Percentiles rank a stretch among this genome's conserved stretches.
These are phyloP conservation scores for Chascanopsetta lugubris DNA, from an alignment of 2,113 vertebrate species.

Conservation along the genomic window DNA sequence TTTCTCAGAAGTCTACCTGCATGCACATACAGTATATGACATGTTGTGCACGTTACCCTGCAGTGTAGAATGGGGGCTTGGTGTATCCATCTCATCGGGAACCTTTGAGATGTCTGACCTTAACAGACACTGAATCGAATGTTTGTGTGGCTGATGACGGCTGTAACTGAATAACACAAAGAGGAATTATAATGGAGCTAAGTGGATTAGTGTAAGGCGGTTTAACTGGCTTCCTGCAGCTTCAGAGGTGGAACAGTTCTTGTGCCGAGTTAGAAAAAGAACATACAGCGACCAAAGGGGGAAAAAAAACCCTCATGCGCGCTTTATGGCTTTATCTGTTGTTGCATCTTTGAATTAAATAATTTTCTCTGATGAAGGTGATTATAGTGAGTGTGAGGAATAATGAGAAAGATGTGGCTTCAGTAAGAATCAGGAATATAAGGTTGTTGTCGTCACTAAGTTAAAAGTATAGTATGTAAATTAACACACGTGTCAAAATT, in stretches of 20 bases:
- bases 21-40: not conserved
- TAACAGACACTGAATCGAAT: slow-evolving; percentile 22
- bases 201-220: slow-evolving; percentile 66
- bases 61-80: not conserved
- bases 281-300: no score
- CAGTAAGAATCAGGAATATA: not conserved
- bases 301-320: no score
- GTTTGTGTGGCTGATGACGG: slow-evolving; percentile 45
- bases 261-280: no score
- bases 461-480: no score
- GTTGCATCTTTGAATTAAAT: slow-evolving; percentile 15
- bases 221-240: slow-evolving; percentile 46
- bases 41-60: fast-evolving
- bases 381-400: not conserved
- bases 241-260: slow-evolving; percentile 18
- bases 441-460: no score
- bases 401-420: not conserved
- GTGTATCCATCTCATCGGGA: not conserved
- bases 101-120: slow-evolving; percentile 13
- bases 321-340: no score
- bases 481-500: no score
- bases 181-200: slow-evolving; percentile 60
- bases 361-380: not conserved
- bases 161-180: slow-evolving; percentile 53
- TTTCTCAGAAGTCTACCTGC: not conserved